Percentiles rank a stretch among this genome's conserved stretches.
Conservation (phyloP, 2,888 invertebrate genomes). For the Lepidonotus clava region DNA sequence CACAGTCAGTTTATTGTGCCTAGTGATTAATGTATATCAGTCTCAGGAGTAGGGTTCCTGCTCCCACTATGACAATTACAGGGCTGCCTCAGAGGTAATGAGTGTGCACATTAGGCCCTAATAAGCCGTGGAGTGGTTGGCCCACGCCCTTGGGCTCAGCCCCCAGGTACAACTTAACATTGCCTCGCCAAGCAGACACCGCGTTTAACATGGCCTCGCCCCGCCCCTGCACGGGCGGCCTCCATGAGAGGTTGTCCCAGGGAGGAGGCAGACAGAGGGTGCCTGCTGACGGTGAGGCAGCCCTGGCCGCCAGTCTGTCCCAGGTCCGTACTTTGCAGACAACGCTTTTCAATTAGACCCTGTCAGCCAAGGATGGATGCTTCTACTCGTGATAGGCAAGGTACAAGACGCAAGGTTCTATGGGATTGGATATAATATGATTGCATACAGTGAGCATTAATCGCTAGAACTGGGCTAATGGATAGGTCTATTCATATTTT, state of each 20-base stretch:
- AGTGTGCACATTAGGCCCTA: background rate
- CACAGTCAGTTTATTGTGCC: too few species aligned
- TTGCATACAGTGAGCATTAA: too few species aligned
- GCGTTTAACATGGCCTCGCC: background rate
- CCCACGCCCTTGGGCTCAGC: background rate
- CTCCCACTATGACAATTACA: constrained; percentile 42
- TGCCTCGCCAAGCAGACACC: background rate
- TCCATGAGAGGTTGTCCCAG: background rate
- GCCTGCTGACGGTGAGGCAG: too few species aligned
- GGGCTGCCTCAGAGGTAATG: background rate
- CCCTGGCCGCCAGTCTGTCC: too few species aligned
- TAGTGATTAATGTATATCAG: too few species aligned
- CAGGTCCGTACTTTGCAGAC: background rate
- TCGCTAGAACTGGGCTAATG: too few species aligned
- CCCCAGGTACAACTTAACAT: background rate
- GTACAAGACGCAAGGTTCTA: background rate
- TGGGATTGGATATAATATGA: too few species aligned
- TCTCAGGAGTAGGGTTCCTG: too few species aligned
- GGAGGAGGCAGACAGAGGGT: background rate
- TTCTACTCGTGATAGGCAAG: background rate
- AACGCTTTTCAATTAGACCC: constrained; percentile 23
- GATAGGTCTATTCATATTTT: too few species aligned
- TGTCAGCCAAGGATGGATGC: constrained; percentile 7
- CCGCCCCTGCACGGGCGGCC: background rate
- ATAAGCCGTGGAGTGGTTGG: constrained; percentile 6